A percentile compares a stretch with the other conserved stretches of the same genome.
Evolutionary conservation across 2,888 invertebrate genomes (phyloP).

Genomic region (Diplazon laetatorius): DNA sequence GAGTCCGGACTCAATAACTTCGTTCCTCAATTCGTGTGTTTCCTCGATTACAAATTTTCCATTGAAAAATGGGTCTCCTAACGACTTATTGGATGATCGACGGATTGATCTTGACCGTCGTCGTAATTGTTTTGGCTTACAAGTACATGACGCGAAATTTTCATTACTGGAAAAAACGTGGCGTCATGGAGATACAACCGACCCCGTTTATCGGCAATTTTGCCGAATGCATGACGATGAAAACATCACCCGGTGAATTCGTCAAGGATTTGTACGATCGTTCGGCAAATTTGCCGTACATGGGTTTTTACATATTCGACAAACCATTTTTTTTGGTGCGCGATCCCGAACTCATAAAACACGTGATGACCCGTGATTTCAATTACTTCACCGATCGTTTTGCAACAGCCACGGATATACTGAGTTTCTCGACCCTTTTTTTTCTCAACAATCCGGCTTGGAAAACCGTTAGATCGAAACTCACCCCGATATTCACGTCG

Average conservation of each 20-base stretch:
- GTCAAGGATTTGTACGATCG: conserved; percentile 79
- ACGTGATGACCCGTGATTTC: conserved; percentile 83
- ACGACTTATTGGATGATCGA: conserved; percentile 71
- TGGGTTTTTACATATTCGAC: conserved; percentile 81
- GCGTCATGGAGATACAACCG: conserved; percentile 79
- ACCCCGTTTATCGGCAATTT: conserved; percentile 82
- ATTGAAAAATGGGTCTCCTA: conserved; percentile 69
- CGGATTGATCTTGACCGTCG: conserved; percentile 64
- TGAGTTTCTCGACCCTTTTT: conserved; percentile 82
- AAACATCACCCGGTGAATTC: conserved; percentile 76
- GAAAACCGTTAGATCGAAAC: conserved; percentile 81
- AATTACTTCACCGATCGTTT: conserved; percentile 80
- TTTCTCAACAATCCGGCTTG: conserved; percentile 82
- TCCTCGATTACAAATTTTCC: not conserved
- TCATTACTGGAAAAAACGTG: conserved; percentile 79
- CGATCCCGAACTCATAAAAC: conserved; percentile 83
- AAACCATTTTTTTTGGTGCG: conserved; percentile 82
- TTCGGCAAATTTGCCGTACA: conserved; percentile 75
- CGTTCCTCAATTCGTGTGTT: not conserved
- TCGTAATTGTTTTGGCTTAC: conserved; percentile 64
- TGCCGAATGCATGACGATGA: conserved; percentile 73
- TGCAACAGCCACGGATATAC: conserved; percentile 78
- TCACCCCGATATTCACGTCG: conserved; percentile 83
- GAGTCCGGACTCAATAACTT: too few relatives aligned
- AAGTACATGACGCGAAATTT: conserved; percentile 76